phyloP scores from a whole-genome alignment of 2,888 invertebrate genomes.

The Cetonia aurata region DNA sequence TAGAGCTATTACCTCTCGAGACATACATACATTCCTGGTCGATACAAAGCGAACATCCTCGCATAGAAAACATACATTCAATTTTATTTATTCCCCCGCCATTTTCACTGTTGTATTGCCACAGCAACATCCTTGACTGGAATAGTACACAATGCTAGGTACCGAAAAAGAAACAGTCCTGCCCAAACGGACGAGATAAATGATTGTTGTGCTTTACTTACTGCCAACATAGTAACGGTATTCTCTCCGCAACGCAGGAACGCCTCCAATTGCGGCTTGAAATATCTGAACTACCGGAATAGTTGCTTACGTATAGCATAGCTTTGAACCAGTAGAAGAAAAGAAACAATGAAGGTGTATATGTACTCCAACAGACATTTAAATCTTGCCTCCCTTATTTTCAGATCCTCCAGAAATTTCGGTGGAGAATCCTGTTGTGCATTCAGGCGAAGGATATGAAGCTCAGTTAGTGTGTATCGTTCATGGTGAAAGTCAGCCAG shows the following conservation, averaged over 20 bases:
- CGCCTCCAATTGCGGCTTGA: too few relatives aligned
- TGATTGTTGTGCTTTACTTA: too few relatives aligned
- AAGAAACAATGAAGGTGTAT: too few relatives aligned
- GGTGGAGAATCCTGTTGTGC: slow-evolving; percentile 75
- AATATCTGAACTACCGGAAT: too few relatives aligned
- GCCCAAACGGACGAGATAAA: too few relatives aligned
- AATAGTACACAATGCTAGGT: background rate
- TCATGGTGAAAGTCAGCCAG: slow-evolving; percentile 76
- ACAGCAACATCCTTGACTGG: too few relatives aligned
- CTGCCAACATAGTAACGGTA: too few relatives aligned
- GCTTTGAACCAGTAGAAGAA: too few relatives aligned
- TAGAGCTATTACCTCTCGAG: too few relatives aligned
- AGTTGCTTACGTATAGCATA: too few relatives aligned
- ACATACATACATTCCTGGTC: background rate
- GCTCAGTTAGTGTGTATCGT: slow-evolving; percentile 78
- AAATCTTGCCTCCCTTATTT: slow-evolving; percentile 58
- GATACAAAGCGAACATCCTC: slow-evolving; percentile 4
- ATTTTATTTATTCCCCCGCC: slow-evolving; percentile 14
- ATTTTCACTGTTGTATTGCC: background rate
- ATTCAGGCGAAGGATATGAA: slow-evolving; percentile 77
- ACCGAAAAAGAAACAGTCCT: background rate
- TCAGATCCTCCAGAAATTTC: slow-evolving; percentile 73
- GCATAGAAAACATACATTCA: slow-evolving; percentile 9
- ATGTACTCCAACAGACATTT: slow-evolving; percentile 11
- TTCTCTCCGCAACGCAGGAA: too few relatives aligned